phyloP scores from a whole-genome alignment of 2,888 invertebrate genomes.

The Dicyrtomina minuta region DNA sequence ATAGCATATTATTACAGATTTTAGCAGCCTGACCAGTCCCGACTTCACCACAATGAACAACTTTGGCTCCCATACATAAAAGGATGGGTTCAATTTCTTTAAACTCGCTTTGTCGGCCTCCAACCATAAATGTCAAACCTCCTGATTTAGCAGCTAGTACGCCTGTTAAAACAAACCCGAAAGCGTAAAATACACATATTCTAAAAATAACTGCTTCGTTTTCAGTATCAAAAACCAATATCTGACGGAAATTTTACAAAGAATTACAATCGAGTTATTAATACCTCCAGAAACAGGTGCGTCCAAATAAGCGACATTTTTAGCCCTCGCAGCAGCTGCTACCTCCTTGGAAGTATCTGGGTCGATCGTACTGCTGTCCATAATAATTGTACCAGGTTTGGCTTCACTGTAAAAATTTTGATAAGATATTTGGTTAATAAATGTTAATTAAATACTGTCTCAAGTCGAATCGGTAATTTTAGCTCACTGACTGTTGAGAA shows the following conservation, averaged over 20 bases:
- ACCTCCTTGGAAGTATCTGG: conserved; percentile 80
- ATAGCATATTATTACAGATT: conserved; percentile 80
- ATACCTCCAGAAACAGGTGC: conserved; percentile 96
- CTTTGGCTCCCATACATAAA: conserved; percentile 79
- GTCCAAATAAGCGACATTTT: conserved; percentile 79
- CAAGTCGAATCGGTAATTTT: too few relatives aligned
- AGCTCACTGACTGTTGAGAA: too few relatives aligned
- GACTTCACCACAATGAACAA: conserved; percentile 84
- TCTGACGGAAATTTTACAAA: too few relatives aligned
- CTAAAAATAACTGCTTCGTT: too few relatives aligned
- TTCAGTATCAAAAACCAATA: too few relatives aligned
- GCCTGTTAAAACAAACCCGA: too few relatives aligned
- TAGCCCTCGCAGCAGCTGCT: conserved; percentile 65
- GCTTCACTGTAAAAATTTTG: conserved; percentile 63
- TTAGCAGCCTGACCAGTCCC: not conserved
- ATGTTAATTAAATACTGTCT: too few relatives aligned
- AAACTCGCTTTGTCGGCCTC: conserved; percentile 73
- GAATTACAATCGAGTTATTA: too few relatives aligned
- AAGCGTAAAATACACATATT: too few relatives aligned
- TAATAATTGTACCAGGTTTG: conserved; percentile 72
- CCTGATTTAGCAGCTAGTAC: conserved; percentile 89
- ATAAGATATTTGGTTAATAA: too few relatives aligned
- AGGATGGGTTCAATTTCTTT: too few relatives aligned
- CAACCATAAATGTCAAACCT: conserved; percentile 91
- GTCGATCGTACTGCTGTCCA: conserved; percentile 96